Evolutionary conservation across 2,888 invertebrate genomes (phyloP).

Genomic region (Electrophaes corylata): DNA sequence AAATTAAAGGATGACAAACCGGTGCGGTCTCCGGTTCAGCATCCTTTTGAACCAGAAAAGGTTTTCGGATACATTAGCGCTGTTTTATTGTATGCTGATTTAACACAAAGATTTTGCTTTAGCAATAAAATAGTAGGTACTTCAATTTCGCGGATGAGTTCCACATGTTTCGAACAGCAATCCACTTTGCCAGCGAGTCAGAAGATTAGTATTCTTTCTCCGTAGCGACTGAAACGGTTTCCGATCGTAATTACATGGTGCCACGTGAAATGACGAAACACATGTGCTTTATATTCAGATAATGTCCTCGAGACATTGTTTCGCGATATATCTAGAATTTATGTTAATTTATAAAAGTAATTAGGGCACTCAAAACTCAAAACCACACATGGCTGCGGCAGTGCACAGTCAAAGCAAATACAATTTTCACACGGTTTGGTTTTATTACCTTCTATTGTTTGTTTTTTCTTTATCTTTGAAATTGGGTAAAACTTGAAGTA

Average conservation of each 20-base stretch:
- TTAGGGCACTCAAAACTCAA: not conserved
- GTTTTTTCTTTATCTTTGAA: no score
- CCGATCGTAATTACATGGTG: conserved; percentile 35
- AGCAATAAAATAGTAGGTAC: conserved; percentile 9
- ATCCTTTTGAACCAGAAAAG: conserved; percentile 34
- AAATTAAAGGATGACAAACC: conserved; percentile 44
- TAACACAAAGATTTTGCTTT: conserved; percentile 21
- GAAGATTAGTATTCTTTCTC: conserved; percentile 36
- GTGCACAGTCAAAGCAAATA: no score
- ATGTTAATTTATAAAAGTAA: not conserved
- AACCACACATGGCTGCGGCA: not conserved
- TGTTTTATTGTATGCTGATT: conserved; percentile 33
- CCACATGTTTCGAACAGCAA: conserved; percentile 27
- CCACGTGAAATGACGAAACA: conserved; percentile 33
- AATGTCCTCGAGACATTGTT: conserved; percentile 18
- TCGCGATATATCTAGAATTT: not conserved
- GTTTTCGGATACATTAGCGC: conserved; percentile 36
- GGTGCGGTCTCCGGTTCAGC: conserved; percentile 26
- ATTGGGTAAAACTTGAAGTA: no score
- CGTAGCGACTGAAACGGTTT: conserved; percentile 34
- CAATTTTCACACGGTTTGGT: no score
- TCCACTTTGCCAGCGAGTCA: conserved; percentile 19
- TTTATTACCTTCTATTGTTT: no score
- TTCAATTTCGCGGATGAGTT: conserved; percentile 29
- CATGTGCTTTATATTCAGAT: conserved; percentile 33